Conservation (phyloP, 2,113 vertebrate genomes). For the Scolopax mira region DNA sequence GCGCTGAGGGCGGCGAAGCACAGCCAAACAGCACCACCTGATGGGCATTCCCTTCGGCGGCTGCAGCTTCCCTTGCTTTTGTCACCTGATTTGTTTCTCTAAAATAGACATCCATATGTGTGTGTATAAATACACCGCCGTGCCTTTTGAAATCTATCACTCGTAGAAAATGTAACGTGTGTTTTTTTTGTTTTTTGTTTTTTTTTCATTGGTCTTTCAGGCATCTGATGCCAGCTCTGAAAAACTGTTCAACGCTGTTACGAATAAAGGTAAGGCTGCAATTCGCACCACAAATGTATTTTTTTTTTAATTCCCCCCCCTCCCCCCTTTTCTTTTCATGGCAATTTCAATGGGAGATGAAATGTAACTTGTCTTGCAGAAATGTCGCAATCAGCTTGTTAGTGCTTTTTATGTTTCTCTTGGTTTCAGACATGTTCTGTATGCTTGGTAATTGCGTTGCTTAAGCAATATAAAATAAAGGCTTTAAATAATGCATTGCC, state of each 20-base stretch:
- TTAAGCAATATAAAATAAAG: conserved; percentile 58
- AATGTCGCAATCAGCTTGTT: conserved; percentile 58
- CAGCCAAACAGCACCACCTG: conserved; percentile 88
- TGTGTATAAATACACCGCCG: background rate
- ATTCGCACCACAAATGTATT: background rate
- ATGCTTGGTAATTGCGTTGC: conserved; percentile 51
- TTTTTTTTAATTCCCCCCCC: background rate
- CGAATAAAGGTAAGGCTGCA: conserved; percentile 89
- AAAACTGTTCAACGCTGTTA: conserved; percentile 92
- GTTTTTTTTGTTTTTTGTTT: no score
- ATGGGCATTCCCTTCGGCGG: conserved; percentile 65
- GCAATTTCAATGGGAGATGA: conserved; percentile 53
- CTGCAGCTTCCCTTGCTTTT: background rate
- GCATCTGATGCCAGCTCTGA: conserved; percentile 95
- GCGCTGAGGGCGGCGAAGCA: conserved; percentile 47
- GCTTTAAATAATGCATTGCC: conserved; percentile 65
- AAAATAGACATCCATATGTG: background rate
- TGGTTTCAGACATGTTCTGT: conserved; percentile 57
- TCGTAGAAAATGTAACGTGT: background rate
- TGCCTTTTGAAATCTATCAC: conserved; percentile 8
- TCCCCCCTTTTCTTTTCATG: conserved; percentile 6
- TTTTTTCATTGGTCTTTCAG: conserved; percentile 78
- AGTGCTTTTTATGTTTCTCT: conserved; percentile 62
- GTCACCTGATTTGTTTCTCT: conserved; percentile 38
- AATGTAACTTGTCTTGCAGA: conserved; percentile 40